Percentiles rank a stretch among this genome's conserved stretches.
Evolutionary conservation across 92 coral and sea anemone genomes (phyloP).

Genomic region (Porites rus): DNA sequence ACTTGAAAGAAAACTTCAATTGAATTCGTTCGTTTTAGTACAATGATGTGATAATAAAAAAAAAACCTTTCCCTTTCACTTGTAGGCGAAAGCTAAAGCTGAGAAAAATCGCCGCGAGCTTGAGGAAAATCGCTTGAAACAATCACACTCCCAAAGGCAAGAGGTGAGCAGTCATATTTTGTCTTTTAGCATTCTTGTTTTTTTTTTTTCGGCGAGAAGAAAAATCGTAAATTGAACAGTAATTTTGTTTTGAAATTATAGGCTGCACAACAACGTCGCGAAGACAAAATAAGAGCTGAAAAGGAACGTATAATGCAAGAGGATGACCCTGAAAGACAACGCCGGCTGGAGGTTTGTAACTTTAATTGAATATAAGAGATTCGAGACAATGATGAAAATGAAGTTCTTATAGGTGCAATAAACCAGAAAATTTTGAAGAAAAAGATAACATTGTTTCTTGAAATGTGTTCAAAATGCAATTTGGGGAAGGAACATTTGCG

Average conservation of each 20-base stretch:
- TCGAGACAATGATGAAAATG: no score
- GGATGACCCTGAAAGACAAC: slow-evolving; percentile 96
- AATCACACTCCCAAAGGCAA: slow-evolving; percentile 91
- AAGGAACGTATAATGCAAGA: slow-evolving; percentile 96
- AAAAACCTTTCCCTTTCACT: background rate
- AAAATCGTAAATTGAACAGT: no score
- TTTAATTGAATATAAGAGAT: no score
- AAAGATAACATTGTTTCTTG: no score
- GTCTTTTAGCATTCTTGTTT: background rate
- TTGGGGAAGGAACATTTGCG: no score
- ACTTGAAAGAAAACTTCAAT: no score
- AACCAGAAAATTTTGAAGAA: no score
- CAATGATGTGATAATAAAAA: no score
- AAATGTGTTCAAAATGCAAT: no score
- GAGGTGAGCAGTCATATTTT: slow-evolving; percentile 57
- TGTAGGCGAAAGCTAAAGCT: slow-evolving; percentile 91
- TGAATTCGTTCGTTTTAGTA: no score
- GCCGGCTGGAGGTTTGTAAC: slow-evolving; percentile 88
- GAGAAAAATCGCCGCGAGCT: slow-evolving; percentile 97
- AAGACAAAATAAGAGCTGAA: slow-evolving; percentile 93
- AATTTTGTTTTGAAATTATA: slow-evolving; percentile 15
- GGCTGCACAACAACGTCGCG: slow-evolving; percentile 99
- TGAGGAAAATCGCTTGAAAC: slow-evolving; percentile 91
- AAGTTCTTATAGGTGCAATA: no score
- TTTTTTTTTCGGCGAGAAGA: background rate